Evolutionary conservation across 2,113 vertebrate species (phyloP), one percentile per base, ranked within the genome.

Genomic region (Lamprotornis superbus): DNA sequence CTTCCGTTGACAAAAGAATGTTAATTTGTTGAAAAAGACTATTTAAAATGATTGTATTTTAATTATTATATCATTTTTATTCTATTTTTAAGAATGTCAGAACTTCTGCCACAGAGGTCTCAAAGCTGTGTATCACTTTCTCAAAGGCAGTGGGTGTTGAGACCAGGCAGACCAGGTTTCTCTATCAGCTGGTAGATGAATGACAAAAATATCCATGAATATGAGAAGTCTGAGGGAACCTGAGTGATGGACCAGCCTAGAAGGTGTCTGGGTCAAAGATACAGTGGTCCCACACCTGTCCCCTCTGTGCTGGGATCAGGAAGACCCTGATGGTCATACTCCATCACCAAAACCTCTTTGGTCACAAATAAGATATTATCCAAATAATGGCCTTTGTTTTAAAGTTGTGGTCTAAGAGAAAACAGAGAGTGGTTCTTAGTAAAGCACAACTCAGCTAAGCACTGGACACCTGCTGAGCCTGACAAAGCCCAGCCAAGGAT

Each of bases 21-120:
- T 89, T 95, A 87, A 95, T 90, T 91, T 95, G 87, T 89, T 86
- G 84, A 96, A 95, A 91, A 94, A 39, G 47, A 53, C 68, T 49
- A 52, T 81, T 96, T 94, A 20, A 96, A 96, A 96, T 88, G 5
- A 89, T 85, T 77, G 39, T 87, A 55, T 93, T 96, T 89, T 92
- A 95, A 83, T 93, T 83, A 87, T 75, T 93, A 8, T 91, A 79
- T 89, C 64, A 88, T 69, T 49, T 79, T 87, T 56, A 67, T 69
- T 83, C 79, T 83, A 30, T 83, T 97, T 96, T 94, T 84, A 64
- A 76, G 50, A 76, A 88, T 67, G 27, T 35, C 50, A 90, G 67
- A 90, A 83, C 60, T 94, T 80, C 31, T 61, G 39, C 61, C 73
- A 56, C 59, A 28, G 40, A 77, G 33, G 20, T 68, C 21, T 84